These are phyloP conservation scores for Camelus bactrianus DNA, from an alignment of 2,113 vertebrate genomes.

Conservation along the genomic window DNA sequence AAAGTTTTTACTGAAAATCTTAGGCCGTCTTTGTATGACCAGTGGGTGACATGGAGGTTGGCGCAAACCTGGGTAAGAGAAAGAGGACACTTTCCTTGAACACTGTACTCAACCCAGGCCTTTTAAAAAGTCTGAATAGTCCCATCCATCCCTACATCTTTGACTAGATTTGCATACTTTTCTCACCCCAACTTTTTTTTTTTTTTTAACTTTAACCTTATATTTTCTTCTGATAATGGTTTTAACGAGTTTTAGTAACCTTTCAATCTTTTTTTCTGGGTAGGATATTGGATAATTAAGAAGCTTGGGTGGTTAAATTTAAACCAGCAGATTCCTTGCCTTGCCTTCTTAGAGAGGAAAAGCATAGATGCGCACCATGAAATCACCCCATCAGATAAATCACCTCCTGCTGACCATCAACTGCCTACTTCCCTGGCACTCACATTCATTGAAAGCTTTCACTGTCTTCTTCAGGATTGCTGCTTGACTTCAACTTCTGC, in stretches of 20 bases:
- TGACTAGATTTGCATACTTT: neutral
- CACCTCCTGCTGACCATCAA: neutral
- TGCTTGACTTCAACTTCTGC: neutral
- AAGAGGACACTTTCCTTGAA: neutral
- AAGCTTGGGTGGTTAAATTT: neutral
- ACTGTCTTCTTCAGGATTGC: neutral
- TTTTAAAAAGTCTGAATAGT: neutral
- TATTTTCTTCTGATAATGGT: neutral
- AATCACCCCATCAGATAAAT: neutral
- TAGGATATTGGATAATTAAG: neutral
- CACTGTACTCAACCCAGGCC: neutral
- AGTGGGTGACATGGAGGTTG: neutral
- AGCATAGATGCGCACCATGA: neutral
- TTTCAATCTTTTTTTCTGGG: slow-evolving; percentile 16
- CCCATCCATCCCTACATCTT: neutral
- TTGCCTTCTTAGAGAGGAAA: neutral
- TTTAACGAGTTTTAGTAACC: slow-evolving; percentile 10
- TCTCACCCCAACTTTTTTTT: neutral
- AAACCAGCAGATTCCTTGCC: neutral
- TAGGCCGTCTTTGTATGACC: neutral
- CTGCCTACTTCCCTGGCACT: neutral
- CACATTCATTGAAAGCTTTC: neutral
- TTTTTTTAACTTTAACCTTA: neutral
- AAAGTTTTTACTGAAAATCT: slow-evolving; percentile 23
- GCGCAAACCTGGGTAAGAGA: neutral